phyloP scores from a whole-genome alignment of 2,797 vertebrate species.

The Sarcophilus harrisii region DNA sequence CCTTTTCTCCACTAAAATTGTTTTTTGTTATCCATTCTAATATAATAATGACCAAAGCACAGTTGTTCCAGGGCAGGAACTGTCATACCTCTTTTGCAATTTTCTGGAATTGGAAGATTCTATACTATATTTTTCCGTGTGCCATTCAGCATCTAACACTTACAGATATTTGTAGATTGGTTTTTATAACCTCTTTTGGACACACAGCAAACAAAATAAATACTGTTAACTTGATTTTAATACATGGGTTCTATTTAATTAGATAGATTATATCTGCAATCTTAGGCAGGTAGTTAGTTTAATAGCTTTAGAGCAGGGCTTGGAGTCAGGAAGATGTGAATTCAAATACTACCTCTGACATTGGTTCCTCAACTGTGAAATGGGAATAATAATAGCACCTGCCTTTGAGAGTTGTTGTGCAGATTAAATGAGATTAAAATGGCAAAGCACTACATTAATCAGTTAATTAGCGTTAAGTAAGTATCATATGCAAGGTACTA shows the following conservation, averaged over 20 bases:
- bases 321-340: neutral
- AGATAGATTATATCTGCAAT: neutral
- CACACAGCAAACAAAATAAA: constrained; percentile 28
- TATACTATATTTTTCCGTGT: neutral
- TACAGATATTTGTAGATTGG: neutral
- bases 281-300: neutral
- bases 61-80: constrained; percentile 26
- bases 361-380: neutral
- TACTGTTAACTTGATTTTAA: constrained; percentile 20
- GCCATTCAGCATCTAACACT: neutral
- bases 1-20: constrained; percentile 33
- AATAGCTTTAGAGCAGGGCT: neutral
- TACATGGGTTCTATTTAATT: constrained; percentile 35
- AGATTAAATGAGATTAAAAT: neutral
- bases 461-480: neutral
- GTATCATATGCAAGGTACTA: neutral
- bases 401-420: neutral
- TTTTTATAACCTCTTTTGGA: constrained; percentile 46
- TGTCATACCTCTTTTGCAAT: neutral
- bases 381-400: neutral
- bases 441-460: neutral
- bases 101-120: neutral
- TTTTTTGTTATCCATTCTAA: constrained; percentile 38
- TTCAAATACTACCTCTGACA: neutral
- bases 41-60: neutral